phyloP scores from a whole-genome alignment of 2,888 invertebrate genomes.

The Microdon myrmicae region DNA sequence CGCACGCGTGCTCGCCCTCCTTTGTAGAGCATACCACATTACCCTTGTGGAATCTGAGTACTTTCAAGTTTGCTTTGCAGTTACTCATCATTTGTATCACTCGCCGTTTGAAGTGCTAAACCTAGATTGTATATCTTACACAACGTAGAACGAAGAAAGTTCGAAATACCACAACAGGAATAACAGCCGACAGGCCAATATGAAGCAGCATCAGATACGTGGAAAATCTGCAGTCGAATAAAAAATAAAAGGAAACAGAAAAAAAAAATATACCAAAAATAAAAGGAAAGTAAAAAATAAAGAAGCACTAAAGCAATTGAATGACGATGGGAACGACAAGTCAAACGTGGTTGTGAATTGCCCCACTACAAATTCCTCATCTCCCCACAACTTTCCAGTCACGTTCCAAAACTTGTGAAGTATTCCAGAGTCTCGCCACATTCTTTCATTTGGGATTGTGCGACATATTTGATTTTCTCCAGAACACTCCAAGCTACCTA shows the following conservation, averaged over 20 bases:
- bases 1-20: too few species aligned
- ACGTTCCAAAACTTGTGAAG: slow-evolving; percentile 46
- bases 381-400: slow-evolving; percentile 38
- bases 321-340: not conserved
- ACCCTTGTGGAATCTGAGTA: slow-evolving; percentile 5
- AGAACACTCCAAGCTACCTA: slow-evolving; percentile 1
- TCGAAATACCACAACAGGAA: too few species aligned
- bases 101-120: slow-evolving; percentile 28
- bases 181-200: too few species aligned
- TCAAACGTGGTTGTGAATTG: slow-evolving; percentile 28
- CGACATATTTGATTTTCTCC: slow-evolving; percentile 45
- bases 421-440: slow-evolving; percentile 46
- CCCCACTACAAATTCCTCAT: slow-evolving; percentile 18
- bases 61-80: slow-evolving; percentile 29
- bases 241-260: slow-evolving; percentile 2
- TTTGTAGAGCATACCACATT: slow-evolving; percentile 4
- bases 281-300: slow-evolving; percentile 4
- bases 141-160: too few species aligned
- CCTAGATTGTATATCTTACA: slow-evolving; percentile 18
- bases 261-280: slow-evolving; percentile 13
- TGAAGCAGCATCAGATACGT: too few species aligned
- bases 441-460: slow-evolving; percentile 27
- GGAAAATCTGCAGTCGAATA: too few species aligned
- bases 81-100: slow-evolving; percentile 34
- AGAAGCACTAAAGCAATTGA: too few species aligned